Percentiles rank a stretch among this genome's conserved stretches.
Conservation (phyloP, 1,140 invertebrate genomes). For the Chelonus insularis region DNA sequence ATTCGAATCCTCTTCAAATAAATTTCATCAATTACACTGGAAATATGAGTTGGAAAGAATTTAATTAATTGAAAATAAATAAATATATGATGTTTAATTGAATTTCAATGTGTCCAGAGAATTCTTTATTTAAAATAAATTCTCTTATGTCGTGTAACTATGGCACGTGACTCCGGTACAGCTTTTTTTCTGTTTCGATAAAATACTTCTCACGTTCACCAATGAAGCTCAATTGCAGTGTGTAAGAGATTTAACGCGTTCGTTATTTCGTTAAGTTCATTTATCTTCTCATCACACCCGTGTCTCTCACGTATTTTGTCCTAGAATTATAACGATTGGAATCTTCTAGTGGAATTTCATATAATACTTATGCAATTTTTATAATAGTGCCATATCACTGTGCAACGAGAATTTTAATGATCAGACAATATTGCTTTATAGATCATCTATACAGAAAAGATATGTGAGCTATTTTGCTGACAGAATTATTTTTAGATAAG, state of each 20-base stretch:
- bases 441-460: too few relatives aligned
- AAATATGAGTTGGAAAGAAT: neutral
- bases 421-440: too few relatives aligned
- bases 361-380: too few relatives aligned
- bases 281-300: neutral
- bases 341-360: neutral
- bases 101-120: too few relatives aligned
- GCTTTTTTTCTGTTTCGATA: neutral
- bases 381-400: too few relatives aligned
- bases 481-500: too few relatives aligned
- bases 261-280: slow-evolving; percentile 9
- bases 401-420: too few relatives aligned
- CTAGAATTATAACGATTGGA: neutral
- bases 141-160: too few relatives aligned
- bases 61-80: neutral
- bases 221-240: neutral
- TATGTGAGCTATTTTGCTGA: too few relatives aligned
- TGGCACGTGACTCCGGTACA: too few relatives aligned
- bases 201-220: neutral
- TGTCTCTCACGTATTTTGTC: neutral
- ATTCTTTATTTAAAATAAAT: too few relatives aligned
- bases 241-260: slow-evolving; percentile 3
- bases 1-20: slow-evolving; percentile 1
- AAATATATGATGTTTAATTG: neutral
- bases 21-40: neutral